These are phyloP conservation scores for Diplogasteroides magnus DNA, from an alignment of 1,140 invertebrate genomes.

Conservation along the genomic window DNA sequence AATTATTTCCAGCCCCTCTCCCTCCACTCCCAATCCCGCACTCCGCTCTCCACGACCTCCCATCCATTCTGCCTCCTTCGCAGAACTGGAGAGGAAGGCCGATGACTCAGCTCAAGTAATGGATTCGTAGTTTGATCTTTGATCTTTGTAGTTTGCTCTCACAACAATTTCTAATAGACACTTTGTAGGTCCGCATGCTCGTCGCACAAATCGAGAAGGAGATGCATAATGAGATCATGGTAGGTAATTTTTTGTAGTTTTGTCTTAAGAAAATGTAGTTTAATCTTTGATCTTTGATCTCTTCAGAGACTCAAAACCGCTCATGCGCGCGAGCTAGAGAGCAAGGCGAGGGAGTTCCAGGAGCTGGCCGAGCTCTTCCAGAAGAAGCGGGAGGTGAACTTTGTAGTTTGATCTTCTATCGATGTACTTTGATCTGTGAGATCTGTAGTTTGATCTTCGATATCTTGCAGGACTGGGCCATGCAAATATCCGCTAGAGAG, in stretches of 20 bases:
- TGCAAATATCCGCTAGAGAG: not conserved
- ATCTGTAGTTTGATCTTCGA: not conserved
- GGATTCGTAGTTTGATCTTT: not conserved
- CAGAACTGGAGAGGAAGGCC: not conserved
- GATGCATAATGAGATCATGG: not conserved
- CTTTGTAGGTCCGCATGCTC: not conserved
- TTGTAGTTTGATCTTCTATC: not conserved
- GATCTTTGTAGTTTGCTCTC: not conserved
- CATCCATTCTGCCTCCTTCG: not conserved
- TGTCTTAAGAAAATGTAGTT: not conserved
- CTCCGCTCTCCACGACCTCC: not conserved
- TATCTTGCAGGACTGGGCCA: not conserved
- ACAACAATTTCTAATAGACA: not conserved
- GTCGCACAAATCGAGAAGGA: not conserved
- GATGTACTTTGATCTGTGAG: not conserved
- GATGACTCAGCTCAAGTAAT: not conserved
- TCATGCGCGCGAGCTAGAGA: not conserved
- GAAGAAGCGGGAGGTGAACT: not conserved
- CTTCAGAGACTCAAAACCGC: not conserved
- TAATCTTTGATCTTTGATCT: not conserved
- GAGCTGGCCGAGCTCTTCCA: not conserved
- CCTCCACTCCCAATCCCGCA: not conserved
- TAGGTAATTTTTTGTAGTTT: not conserved
- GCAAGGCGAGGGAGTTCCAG: not conserved
- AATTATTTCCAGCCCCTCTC: too few relatives aligned